phyloP scores from a whole-genome alignment of 1,140 invertebrate genomes.

The Brachionus asplanchnoidis region DNA sequence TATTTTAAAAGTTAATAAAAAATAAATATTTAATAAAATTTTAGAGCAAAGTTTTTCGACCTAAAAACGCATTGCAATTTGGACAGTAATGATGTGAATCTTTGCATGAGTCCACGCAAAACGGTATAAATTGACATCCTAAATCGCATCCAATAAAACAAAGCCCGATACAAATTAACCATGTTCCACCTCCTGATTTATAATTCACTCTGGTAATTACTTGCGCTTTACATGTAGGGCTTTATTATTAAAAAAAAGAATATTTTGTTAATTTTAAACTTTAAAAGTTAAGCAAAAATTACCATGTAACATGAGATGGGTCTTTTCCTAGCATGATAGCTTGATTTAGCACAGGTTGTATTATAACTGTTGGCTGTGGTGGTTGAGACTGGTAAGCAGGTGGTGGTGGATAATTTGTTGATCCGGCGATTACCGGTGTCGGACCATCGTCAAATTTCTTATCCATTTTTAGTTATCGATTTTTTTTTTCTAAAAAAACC shows the following conservation, averaged over 20 bases:
- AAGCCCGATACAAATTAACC: neutral
- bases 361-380: neutral
- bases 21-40: too few species aligned
- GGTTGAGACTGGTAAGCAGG: neutral
- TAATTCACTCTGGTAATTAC: neutral
- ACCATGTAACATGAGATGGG: neutral
- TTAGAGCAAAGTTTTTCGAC: slow-evolving; percentile 43
- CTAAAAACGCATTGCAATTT: slow-evolving; percentile 50
- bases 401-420: neutral
- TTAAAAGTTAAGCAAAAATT: neutral
- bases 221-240: neutral
- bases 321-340: neutral
- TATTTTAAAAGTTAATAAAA: neutral
- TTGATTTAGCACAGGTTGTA: neutral
- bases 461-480: neutral
- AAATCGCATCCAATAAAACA: slow-evolving; percentile 47
- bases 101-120: slow-evolving; percentile 52
- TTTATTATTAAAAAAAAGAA: neutral
- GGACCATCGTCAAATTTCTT: neutral
- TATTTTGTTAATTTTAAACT: neutral
- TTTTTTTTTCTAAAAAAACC: neutral
- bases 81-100: slow-evolving; percentile 53
- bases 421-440: neutral
- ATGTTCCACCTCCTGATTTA: neutral
- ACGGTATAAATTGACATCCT: slow-evolving; percentile 54